These are phyloP conservation scores for Drosophila maculinotata DNA, from an alignment of 2,888 invertebrate genomes.

Conservation along the genomic window DNA sequence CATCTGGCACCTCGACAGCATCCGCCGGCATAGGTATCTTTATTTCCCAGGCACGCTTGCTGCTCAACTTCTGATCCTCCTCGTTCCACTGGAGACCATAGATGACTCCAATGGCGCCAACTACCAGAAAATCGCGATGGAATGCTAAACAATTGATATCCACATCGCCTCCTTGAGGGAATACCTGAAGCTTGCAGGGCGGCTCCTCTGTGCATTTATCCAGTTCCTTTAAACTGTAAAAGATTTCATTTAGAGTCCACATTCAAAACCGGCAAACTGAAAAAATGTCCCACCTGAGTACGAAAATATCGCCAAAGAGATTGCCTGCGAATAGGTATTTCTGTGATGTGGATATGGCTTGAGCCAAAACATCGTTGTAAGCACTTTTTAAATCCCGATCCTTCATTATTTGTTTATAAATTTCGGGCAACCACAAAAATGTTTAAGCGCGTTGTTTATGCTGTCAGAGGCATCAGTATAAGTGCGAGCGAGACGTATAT, in stretches of 20 bases:
- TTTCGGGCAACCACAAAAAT: constrained; percentile 6
- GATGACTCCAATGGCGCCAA: constrained; percentile 91
- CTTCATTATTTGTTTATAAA: constrained; percentile 55
- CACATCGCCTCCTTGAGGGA: constrained; percentile 69
- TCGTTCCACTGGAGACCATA: constrained; percentile 91
- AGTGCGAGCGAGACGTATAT: too few relatives aligned
- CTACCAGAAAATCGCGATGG: constrained; percentile 86
- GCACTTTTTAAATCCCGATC: constrained; percentile 82
- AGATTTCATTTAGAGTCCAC: not conserved
- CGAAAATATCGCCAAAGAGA: constrained; percentile 92
- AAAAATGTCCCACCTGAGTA: constrained; percentile 83
- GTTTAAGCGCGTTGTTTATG: constrained; percentile 36
- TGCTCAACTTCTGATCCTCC: constrained; percentile 87
- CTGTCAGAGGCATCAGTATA: not conserved
- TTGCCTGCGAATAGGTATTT: constrained; percentile 93
- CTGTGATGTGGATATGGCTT: constrained; percentile 93
- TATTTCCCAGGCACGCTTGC: constrained; percentile 87
- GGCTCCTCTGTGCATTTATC: constrained; percentile 76
- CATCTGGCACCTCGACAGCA: constrained; percentile 90
- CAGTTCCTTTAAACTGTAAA: constrained; percentile 77
- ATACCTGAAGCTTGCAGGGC: constrained; percentile 67
- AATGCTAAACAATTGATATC: constrained; percentile 88
- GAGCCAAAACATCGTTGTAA: constrained; percentile 93
- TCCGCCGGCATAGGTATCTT: constrained; percentile 88
- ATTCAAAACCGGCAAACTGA: not conserved